phyloP scores from a whole-genome alignment of 2,888 invertebrate species.

The Drosophila birchii region DNA sequence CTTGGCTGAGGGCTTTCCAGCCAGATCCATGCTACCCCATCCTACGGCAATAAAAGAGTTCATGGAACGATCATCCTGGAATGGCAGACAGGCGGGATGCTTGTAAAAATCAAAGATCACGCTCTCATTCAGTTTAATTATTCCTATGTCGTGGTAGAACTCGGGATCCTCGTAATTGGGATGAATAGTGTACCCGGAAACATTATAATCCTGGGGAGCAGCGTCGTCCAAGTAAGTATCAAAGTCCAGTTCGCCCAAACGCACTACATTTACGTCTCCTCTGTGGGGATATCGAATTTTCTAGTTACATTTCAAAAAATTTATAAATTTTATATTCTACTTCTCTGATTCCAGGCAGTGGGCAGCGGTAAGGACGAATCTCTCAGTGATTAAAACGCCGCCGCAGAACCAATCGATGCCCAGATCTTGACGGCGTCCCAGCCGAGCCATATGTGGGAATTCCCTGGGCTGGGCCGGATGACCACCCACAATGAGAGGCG shows the following conservation, averaged over 20 bases:
- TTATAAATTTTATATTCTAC: slow-evolving; percentile 38
- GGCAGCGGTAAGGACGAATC: slow-evolving; percentile 67
- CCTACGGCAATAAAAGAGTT: slow-evolving; percentile 84
- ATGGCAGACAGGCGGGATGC: slow-evolving; percentile 85
- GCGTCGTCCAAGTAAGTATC: slow-evolving; percentile 71
- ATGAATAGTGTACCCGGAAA: slow-evolving; percentile 80
- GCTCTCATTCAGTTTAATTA: slow-evolving; percentile 84
- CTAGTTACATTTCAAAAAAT: neutral
- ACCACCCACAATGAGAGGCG: slow-evolving; percentile 85
- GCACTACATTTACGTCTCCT: slow-evolving; percentile 73
- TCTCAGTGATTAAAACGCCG: slow-evolving; percentile 72
- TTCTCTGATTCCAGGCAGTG: slow-evolving; percentile 66
- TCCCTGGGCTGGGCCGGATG: slow-evolving; percentile 76
- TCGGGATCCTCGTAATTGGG: slow-evolving; percentile 53
- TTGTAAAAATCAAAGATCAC: slow-evolving; percentile 84
- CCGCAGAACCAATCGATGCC: slow-evolving; percentile 76
- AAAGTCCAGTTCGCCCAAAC: slow-evolving; percentile 81
- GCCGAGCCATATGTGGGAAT: slow-evolving; percentile 79
- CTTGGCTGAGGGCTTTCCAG: slow-evolving; percentile 76
- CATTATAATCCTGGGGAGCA: slow-evolving; percentile 69
- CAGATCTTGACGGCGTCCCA: slow-evolving; percentile 44
- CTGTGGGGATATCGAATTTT: slow-evolving; percentile 85
- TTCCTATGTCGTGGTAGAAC: slow-evolving; percentile 86
- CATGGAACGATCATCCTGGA: slow-evolving; percentile 41
- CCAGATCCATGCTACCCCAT: slow-evolving; percentile 85